Percentiles rank a stretch among this genome's conserved stretches.
These are phyloP conservation scores for Chrysoperla carnea DNA, from an alignment of 1,140 invertebrate genomes.

Conservation along the genomic window DNA sequence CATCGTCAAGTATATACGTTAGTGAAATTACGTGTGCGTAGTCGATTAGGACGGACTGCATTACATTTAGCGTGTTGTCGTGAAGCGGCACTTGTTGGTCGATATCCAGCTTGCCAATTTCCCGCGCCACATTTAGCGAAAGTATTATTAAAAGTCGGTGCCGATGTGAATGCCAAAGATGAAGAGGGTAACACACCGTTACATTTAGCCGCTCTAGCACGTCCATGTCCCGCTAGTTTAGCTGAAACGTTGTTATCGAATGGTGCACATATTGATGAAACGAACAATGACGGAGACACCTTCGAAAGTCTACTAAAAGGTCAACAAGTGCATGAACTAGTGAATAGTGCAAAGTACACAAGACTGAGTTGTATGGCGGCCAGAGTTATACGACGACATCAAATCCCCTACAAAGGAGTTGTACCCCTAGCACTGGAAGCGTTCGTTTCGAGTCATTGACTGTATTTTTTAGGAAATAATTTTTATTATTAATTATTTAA, in stretches of 20 bases:
- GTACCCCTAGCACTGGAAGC: slow-evolving; percentile 34
- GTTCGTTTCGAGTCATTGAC: slow-evolving; percentile 31
- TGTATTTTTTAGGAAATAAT: too few relatives aligned
- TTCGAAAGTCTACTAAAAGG: slow-evolving; percentile 48
- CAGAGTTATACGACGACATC: slow-evolving; percentile 45
- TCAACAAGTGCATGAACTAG: slow-evolving; percentile 39
- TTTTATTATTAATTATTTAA: too few relatives aligned
- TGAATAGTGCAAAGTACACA: slow-evolving; percentile 64
- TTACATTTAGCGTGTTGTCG: slow-evolving; percentile 63
- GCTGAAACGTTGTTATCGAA: slow-evolving; percentile 49
- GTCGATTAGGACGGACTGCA: slow-evolving; percentile 49
- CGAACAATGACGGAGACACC: slow-evolving; percentile 61
- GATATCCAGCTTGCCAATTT: slow-evolving; percentile 59
- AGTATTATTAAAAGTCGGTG: slow-evolving; percentile 67
- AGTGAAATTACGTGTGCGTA: slow-evolving; percentile 52
- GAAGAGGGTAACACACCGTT: slow-evolving; percentile 66
- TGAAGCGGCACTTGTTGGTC: slow-evolving; percentile 32
- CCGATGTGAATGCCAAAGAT: slow-evolving; percentile 56
- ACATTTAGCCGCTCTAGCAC: slow-evolving; percentile 48
- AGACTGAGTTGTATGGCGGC: slow-evolving; percentile 68
- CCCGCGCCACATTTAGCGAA: slow-evolving; percentile 54
- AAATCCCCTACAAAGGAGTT: slow-evolving; percentile 37
- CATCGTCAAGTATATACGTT: slow-evolving; percentile 50
- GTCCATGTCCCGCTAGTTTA: slow-evolving; percentile 44
- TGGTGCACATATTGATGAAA: slow-evolving; percentile 76